These are phyloP conservation scores for Pectinophora gossypiella DNA, from an alignment of 1,140 invertebrate genomes.

Conservation along the genomic window DNA sequence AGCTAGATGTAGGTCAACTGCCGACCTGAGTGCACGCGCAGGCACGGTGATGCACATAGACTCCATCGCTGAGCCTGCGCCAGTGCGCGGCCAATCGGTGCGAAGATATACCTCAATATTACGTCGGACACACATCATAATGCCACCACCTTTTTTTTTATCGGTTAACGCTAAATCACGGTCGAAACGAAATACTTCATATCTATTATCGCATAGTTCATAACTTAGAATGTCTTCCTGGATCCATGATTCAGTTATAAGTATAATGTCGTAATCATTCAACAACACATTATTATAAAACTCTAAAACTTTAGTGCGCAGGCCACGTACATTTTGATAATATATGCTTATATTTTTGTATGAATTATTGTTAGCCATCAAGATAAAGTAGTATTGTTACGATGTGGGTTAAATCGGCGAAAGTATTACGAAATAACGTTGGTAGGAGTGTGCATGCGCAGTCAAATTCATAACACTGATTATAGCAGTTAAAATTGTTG, in stretches of 20 bases:
- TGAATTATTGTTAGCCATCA: neutral
- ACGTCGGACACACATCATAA: neutral
- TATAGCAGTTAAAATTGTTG: no score
- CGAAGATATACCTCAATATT: neutral
- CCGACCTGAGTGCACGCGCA: neutral
- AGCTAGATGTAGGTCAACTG: neutral
- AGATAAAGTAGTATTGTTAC: no score
- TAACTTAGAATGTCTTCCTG: neutral
- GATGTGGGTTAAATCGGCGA: no score
- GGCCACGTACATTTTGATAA: constrained; percentile 8
- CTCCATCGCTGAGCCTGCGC: no score
- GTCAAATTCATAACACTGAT: no score
- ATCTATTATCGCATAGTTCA: constrained; percentile 8
- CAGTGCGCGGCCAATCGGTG: neutral
- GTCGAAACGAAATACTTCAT: constrained; percentile 8
- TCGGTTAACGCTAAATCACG: neutral
- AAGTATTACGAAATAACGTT: no score
- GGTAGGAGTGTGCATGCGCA: no score
- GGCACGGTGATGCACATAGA: constrained; percentile 1
- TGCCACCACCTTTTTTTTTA: no score
- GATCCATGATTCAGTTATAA: constrained; percentile 3
- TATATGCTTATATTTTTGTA: neutral
- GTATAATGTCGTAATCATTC: constrained; percentile 4
- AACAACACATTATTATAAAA: constrained; percentile 4
- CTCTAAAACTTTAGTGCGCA: constrained; percentile 4